A percentile compares a stretch with the other conserved stretches of the same genome.
Evolutionary conservation across 2,888 invertebrate genomes (phyloP).

Genomic region (Protonemura montana): DNA sequence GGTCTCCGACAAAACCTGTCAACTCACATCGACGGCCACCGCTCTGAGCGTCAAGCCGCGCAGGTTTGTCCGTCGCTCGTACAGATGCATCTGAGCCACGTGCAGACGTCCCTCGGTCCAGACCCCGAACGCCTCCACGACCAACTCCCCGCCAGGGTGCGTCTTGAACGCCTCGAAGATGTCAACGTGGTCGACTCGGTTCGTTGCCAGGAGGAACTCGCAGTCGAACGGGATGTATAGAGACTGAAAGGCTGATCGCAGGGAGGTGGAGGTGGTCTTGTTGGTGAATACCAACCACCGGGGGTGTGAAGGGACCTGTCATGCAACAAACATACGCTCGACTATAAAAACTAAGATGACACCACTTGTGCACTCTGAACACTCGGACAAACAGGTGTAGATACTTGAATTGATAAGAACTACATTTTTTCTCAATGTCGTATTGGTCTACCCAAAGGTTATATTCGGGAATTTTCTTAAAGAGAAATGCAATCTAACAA

Average conservation of each 20-base stretch:
- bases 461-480: too few relatives aligned
- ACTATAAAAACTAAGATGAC: too few relatives aligned
- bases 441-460: too few relatives aligned
- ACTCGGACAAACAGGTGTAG: too few relatives aligned
- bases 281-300: slow-evolving; percentile 43
- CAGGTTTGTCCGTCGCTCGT: slow-evolving; percentile 12
- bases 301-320: slow-evolving; percentile 22
- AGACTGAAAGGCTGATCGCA: slow-evolving; percentile 16
- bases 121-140: slow-evolving; percentile 15
- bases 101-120: slow-evolving; percentile 34
- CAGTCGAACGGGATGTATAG: slow-evolving; percentile 45
- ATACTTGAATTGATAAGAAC: too few relatives aligned
- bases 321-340: too few relatives aligned
- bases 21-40: background rate
- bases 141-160: background rate
- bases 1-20: too few relatives aligned
- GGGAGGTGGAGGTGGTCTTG: background rate
- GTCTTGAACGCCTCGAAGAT: slow-evolving; percentile 41
- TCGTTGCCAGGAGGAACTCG: slow-evolving; percentile 41
- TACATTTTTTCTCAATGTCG: too few relatives aligned
- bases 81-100: background rate
- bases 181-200: background rate
- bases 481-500: too few relatives aligned
- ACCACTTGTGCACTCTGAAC: too few relatives aligned
- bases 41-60: background rate